These are phyloP conservation scores for Hypena proboscidalis DNA, from an alignment of 2,888 invertebrate genomes.

Conservation along the genomic window DNA sequence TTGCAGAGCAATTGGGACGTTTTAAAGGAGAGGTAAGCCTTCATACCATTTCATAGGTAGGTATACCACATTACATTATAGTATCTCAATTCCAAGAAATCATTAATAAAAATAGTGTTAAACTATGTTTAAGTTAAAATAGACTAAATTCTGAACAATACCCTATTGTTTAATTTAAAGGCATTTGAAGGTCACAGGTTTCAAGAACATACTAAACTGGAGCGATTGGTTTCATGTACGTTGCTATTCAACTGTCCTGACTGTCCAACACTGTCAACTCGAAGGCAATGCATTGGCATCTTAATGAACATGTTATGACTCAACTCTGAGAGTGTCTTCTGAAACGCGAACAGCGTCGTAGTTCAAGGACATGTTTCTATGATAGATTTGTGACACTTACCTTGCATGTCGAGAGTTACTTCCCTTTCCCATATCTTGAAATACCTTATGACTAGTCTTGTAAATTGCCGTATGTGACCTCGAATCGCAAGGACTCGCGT, in stretches of 20 bases:
- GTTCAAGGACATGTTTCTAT: background rate
- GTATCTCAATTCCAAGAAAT: too few species aligned
- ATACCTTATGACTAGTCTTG: too few species aligned
- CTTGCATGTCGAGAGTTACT: too few species aligned
- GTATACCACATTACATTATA: too few species aligned
- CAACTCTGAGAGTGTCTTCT: background rate
- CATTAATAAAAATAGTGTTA: too few species aligned
- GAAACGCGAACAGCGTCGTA: background rate
- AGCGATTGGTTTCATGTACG: background rate
- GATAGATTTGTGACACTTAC: background rate
- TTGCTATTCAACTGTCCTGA: slow-evolving; percentile 7
- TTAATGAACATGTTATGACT: background rate
- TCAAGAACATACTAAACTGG: too few species aligned
- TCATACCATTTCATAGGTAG: too few species aligned
- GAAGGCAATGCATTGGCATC: slow-evolving; percentile 4
- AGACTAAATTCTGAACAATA: background rate
- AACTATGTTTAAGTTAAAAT: too few species aligned
- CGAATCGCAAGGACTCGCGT: too few species aligned
- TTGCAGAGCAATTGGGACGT: slow-evolving; percentile 89
- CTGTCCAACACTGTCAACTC: slow-evolving; percentile 1
- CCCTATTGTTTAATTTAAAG: background rate
- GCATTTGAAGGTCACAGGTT: slow-evolving; percentile 8
- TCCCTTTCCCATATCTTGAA: too few species aligned
- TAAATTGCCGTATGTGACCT: too few species aligned
- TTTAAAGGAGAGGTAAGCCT: slow-evolving; percentile 87